Evolutionary conservation across 2,888 invertebrate species (phyloP).

Genomic region (Eulithis prunata): DNA sequence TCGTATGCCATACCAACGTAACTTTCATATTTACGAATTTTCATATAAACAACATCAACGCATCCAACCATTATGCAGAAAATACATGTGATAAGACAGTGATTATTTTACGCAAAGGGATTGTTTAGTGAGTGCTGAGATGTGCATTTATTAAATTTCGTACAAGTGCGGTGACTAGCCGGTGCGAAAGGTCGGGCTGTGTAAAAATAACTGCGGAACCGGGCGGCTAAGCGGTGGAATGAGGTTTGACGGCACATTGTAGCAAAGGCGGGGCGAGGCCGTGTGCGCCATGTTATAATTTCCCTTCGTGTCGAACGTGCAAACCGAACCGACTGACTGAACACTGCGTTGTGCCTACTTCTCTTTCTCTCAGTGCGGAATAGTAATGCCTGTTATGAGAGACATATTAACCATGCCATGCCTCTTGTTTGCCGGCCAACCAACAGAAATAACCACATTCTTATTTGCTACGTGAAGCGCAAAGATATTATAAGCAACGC

Average conservation of each 20-base stretch:
- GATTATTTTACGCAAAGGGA: slow-evolving; percentile 45
- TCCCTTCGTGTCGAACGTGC: slow-evolving; percentile 82
- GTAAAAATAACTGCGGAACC: slow-evolving; percentile 85
- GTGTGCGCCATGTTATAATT: slow-evolving; percentile 83
- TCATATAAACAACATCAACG: slow-evolving; percentile 25
- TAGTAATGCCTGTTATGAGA: slow-evolving; percentile 60
- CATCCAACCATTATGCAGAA: slow-evolving; percentile 27
- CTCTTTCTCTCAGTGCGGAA: slow-evolving; percentile 75
- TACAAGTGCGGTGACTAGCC: slow-evolving; percentile 79
- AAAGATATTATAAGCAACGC: not conserved
- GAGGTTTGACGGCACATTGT: slow-evolving; percentile 84
- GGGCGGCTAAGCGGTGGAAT: slow-evolving; percentile 82
- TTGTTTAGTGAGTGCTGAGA: slow-evolving; percentile 71
- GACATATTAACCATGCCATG: slow-evolving; percentile 46
- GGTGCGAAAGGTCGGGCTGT: slow-evolving; percentile 84
- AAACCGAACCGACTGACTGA: slow-evolving; percentile 69
- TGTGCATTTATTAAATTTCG: slow-evolving; percentile 66
- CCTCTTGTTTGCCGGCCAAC: slow-evolving; percentile 16
- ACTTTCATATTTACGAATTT: slow-evolving; percentile 50
- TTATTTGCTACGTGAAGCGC: not conserved
- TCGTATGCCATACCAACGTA: slow-evolving; percentile 58
- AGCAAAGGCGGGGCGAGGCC: slow-evolving; percentile 82
- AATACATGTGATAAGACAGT: slow-evolving; percentile 53
- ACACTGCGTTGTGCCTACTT: slow-evolving; percentile 73
- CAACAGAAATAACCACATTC: slow-evolving; percentile 2